Evolutionary conservation across 2,113 vertebrate genomes (phyloP).

Genomic region (Phrynocephalus versicolor): DNA sequence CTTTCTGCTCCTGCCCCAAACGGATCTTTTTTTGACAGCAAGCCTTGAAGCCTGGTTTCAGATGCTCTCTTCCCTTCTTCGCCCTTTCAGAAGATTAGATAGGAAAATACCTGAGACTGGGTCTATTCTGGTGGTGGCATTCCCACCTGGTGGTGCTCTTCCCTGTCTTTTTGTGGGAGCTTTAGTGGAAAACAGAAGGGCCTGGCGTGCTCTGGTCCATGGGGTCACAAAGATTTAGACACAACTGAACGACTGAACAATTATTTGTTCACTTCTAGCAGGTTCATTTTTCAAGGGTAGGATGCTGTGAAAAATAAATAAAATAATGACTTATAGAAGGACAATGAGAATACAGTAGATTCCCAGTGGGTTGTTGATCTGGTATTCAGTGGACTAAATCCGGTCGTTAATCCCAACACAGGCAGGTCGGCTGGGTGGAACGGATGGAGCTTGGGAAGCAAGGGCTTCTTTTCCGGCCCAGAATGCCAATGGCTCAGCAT

Average conservation of each 20-base stretch:
- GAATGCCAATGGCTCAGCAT: no score
- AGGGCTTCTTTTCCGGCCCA: neutral
- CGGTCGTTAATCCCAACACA: neutral
- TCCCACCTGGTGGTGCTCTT: neutral
- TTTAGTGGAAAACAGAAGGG: no score
- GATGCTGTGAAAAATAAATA: neutral
- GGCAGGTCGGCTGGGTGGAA: no score
- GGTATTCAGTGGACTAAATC: no score
- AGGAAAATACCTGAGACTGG: neutral
- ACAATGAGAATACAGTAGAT: neutral
- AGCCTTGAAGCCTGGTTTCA: neutral
- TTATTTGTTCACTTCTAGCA: neutral
- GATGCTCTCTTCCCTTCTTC: neutral
- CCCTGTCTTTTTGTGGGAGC: neutral
- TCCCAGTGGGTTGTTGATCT: neutral
- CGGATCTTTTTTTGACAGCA: neutral
- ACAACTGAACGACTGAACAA: no score
- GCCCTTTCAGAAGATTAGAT: neutral
- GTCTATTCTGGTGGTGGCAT: neutral
- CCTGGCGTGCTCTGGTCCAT: no score
- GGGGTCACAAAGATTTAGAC: no score
- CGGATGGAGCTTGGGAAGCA: neutral
- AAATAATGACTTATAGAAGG: neutral
- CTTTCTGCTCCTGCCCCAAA: neutral
- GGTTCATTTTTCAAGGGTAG: neutral